Evolutionary conservation across 2,113 vertebrate species (phyloP), one percentile per base, ranked within the genome.

Genomic region (Podarcis muralis): DNA sequence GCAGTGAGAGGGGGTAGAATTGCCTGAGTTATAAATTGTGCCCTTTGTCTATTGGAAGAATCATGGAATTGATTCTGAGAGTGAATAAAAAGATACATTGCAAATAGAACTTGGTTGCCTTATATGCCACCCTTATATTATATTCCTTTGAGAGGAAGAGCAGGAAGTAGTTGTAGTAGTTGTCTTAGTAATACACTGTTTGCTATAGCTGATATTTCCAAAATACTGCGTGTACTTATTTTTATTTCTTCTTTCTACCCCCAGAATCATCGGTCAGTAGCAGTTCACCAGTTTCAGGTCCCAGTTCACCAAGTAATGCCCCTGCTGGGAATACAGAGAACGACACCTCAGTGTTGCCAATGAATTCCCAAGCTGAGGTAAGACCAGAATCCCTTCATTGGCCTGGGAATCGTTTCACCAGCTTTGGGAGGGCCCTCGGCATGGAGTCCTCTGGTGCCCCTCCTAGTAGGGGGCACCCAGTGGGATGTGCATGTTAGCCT

Each of bases 281-380:
- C 96, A 98, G 97, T 93, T 98, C 98, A 90, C 98, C 98, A 87
- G 98, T 98, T 77, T 99, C 99, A 40, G 99, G 98, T 89, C 98
- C 99, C 92, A 98, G 98, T 96, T 99, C 99, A 89, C 99, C 99
- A 91, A 99, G 98, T 90, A 98, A 98, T 88, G 98, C 97, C 86
- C 98, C 97, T 6, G 96, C 97, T 96, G 97, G 97, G 96, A 97
- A 97, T 92, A 94, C 97, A 93, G 99, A 99, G 96, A 99, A 97
- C 27, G 98, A 98, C 93, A 96, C 96, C 86, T 97, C 98, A 0
- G 97, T 97, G 91, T 95, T 98, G 94, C 97, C 98, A 85, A 95
- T 98, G 53, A 97, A 96, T 89, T 97, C 98, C 95, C 98, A 98
- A 91, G 95, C 98, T 40, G 99, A 99, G 98, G 99, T 99, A 97